These are phyloP conservation scores for Mastomys coucha DNA, from an alignment of 2,113 vertebrate genomes.

Conservation along the genomic window DNA sequence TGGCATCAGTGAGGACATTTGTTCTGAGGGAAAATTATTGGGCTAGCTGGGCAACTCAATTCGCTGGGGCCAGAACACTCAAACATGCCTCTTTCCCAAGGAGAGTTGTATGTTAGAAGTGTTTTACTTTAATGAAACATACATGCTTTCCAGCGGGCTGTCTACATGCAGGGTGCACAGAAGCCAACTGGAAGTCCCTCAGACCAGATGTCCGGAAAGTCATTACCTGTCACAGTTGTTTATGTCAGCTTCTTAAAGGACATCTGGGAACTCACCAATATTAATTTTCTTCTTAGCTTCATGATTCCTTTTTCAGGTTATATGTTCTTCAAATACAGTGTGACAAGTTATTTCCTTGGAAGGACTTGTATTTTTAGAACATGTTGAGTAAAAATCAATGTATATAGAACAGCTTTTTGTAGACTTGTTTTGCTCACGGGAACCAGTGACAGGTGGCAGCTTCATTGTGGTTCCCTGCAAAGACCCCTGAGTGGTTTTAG, in stretches of 20 bases:
- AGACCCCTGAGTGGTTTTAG: background rate
- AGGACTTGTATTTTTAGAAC: slow-evolving; percentile 46
- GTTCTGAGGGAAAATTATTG: background rate
- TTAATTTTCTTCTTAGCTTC: slow-evolving; percentile 8
- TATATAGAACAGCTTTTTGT: background rate
- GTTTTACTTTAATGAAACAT: background rate
- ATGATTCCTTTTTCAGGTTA: slow-evolving; percentile 15
- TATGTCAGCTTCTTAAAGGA: background rate
- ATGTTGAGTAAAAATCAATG: slow-evolving; percentile 36
- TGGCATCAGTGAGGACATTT: background rate
- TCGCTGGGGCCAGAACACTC: background rate
- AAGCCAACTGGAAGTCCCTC: background rate
- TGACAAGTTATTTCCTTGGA: slow-evolving; percentile 31
- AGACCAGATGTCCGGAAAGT: background rate
- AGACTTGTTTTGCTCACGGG: background rate
- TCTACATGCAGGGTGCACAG: background rate
- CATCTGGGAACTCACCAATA: background rate
- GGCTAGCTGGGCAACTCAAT: background rate
- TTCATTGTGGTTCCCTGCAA: background rate
- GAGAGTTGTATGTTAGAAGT: background rate
- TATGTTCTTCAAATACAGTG: slow-evolving; percentile 29
- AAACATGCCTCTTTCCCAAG: background rate
- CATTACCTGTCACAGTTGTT: background rate
- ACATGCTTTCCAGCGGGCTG: background rate
- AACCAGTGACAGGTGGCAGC: background rate